phyloP scores from a whole-genome alignment of 2,888 invertebrate genomes.

The Lymantria dispar region DNA sequence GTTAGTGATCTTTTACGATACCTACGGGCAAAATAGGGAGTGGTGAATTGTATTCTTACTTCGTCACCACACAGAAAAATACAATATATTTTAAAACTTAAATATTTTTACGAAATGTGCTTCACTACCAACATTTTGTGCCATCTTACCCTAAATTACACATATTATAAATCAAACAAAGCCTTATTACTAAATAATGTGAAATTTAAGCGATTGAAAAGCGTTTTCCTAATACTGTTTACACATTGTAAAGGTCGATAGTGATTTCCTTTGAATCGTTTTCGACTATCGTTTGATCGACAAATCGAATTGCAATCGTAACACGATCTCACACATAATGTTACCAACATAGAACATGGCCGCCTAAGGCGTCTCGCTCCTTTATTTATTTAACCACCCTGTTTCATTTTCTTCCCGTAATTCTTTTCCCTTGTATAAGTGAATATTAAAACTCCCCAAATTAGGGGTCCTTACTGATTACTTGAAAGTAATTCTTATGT shows the following conservation, averaged over 20 bases:
- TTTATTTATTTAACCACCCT: slow-evolving; percentile 76
- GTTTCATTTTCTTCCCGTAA: slow-evolving; percentile 78
- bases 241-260: slow-evolving; percentile 69
- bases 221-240: slow-evolving; percentile 50
- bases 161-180: neutral
- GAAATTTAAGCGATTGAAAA: slow-evolving; percentile 8
- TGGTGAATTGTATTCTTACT: too few relatives aligned
- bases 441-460: slow-evolving; percentile 73
- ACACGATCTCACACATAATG: slow-evolving; percentile 74
- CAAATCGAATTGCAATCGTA: slow-evolving; percentile 72
- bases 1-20: too few relatives aligned
- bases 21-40: too few relatives aligned
- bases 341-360: slow-evolving; percentile 52
- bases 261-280: slow-evolving; percentile 50
- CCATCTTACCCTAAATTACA: too few relatives aligned
- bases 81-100: too few relatives aligned
- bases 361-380: slow-evolving; percentile 40
- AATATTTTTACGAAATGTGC: too few relatives aligned
- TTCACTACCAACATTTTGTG: too few relatives aligned
- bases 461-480: slow-evolving; percentile 43
- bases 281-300: slow-evolving; percentile 45
- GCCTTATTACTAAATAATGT: slow-evolving; percentile 1
- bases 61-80: too few relatives aligned
- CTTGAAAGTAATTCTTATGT: slow-evolving; percentile 37
- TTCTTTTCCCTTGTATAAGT: slow-evolving; percentile 77